Percentiles rank a stretch among this genome's conserved stretches.
Evolutionary conservation across 2,888 invertebrate species (phyloP).

Genomic region (Urechis unicinctus): DNA sequence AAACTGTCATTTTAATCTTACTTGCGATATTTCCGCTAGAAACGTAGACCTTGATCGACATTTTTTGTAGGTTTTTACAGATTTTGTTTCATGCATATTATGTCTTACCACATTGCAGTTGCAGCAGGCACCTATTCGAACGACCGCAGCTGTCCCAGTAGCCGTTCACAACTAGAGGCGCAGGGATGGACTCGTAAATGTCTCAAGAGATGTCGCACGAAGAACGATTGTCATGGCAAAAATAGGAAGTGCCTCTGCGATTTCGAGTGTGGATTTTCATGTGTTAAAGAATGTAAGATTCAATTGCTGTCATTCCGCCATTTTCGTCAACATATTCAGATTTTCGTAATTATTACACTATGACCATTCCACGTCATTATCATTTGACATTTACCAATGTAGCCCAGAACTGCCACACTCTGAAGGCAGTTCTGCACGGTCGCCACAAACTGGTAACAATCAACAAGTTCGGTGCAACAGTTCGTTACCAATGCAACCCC

Average conservation of each 20-base stretch:
- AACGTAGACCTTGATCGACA: no score
- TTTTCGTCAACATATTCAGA: background rate
- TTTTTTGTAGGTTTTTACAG: no score
- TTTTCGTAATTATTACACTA: background rate
- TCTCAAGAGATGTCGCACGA: slow-evolving; percentile 83
- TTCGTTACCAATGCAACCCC: slow-evolving; percentile 20
- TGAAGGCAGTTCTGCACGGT: slow-evolving; percentile 19
- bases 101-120: no score
- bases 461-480: slow-evolving; percentile 23
- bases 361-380: background rate
- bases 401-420: slow-evolving; percentile 20
- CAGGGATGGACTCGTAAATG: no score
- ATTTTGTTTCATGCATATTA: no score
- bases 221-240: slow-evolving; percentile 93
- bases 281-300: slow-evolving; percentile 92
- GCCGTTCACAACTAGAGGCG: no score
- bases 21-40: no score
- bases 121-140: no score
- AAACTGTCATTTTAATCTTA: no score
- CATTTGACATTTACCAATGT: background rate
- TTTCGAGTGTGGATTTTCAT: slow-evolving; percentile 89
- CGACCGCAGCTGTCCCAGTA: no score
- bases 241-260: slow-evolving; percentile 96
- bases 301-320: background rate
- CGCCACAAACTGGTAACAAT: slow-evolving; percentile 16